Conservation (phyloP, 2,888 invertebrate genomes). For the Cantharis rufa region DNA sequence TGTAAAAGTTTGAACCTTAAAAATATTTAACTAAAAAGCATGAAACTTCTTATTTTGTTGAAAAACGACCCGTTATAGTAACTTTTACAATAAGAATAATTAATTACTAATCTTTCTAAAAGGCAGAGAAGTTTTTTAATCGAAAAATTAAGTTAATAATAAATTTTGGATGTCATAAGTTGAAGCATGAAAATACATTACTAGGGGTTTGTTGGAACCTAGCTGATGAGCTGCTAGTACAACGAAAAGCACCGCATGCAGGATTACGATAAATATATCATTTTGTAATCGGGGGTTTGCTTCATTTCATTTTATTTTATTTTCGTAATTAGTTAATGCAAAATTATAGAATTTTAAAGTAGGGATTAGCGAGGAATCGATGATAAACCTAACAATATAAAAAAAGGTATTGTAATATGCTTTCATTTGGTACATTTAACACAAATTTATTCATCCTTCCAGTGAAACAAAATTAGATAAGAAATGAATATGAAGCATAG, state of each 20-base stretch:
- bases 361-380: too few relatives aligned
- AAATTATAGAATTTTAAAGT: too few relatives aligned
- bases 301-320: too few relatives aligned
- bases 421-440: slow-evolving; percentile 12
- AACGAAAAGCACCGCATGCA: too few relatives aligned
- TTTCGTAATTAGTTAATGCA: too few relatives aligned
- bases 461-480: slow-evolving; percentile 17
- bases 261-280: too few relatives aligned
- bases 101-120: not conserved
- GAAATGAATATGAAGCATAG: slow-evolving; percentile 14
- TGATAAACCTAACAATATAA: not conserved
- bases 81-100: not conserved
- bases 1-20: not conserved
- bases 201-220: too few relatives aligned
- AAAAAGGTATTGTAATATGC: not conserved
- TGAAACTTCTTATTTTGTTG: not conserved
- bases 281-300: too few relatives aligned
- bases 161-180: not conserved
- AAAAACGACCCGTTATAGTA: not conserved
- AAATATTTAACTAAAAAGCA: not conserved
- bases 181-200: too few relatives aligned
- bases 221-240: not conserved
- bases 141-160: not conserved
- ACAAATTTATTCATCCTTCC: slow-evolving; percentile 23
- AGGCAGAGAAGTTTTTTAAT: not conserved